Evolutionary conservation across 2,888 invertebrate species (phyloP), one percentile per base, ranked within the genome.

Genomic region (Ypsolopha scabrella): DNA sequence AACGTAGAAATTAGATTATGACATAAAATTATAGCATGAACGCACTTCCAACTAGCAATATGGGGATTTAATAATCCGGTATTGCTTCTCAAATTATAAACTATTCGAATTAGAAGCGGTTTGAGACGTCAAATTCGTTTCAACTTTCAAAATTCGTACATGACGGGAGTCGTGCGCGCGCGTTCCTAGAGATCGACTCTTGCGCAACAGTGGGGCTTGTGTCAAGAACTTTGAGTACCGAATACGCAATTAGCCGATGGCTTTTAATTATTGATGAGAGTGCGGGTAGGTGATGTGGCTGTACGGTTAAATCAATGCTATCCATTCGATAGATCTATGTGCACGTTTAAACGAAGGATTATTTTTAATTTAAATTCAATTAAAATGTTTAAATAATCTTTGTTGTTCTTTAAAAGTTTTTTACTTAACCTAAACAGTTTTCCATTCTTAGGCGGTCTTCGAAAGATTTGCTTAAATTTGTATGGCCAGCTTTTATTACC

Each of bases 211-310:
- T 45, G 36, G 35, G 43, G 34, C 13, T 9, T 39, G 41, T 50
- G 49, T 45, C 50, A 34, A 41, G 45, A 50, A 45, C 24, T 33
- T 11, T 24, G 34, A 41, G 45, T n/a, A 43, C 38, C 50, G 45
- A 46, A 49, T 50, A 52, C 50, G 52, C 49, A 52, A 52, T 52
- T 52, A 52, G 52, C 38, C 49, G 49, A 49, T 47, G 39, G 41
- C 46, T 41, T 47, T 41, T 51, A 51, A 51, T 48, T 48, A 48
- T 48, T 39, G 48, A 39, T 11, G 48, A 10, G 11, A 24, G 14
- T 38, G 48, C 10, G 13, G 35, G 37, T 47, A 37, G 33, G n/a
- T 10, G 35, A 14, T 48, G 47, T 47, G 39, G 24, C 39, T n/a
- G 41, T 33, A 11, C 39, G 39, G 24, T 38, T n/a, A 39, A 48